Conservation (phyloP, 2,113 vertebrate species). For the Crotophaga sulcirostris region DNA sequence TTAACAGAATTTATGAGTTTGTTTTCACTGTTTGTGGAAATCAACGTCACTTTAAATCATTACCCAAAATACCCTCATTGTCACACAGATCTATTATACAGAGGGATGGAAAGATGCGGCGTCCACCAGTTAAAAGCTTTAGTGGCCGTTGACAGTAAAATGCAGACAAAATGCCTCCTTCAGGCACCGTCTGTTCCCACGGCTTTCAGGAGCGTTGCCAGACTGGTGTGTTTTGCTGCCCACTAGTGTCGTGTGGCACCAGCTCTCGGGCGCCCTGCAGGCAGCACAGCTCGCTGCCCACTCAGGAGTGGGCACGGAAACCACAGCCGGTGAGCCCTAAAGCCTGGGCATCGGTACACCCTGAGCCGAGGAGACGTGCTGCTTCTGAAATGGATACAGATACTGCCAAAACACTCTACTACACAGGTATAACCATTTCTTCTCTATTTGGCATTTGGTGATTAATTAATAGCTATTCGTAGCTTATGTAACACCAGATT, state of each 20-base stretch:
- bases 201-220: neutral
- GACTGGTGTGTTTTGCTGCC: slow-evolving; percentile 76
- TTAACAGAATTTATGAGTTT: neutral
- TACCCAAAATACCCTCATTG: neutral
- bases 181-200: neutral
- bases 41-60: neutral
- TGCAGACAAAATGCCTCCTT: neutral
- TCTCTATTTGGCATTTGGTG: neutral
- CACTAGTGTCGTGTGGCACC: slow-evolving; percentile 74
- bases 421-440: neutral
- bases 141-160: neutral
- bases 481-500: neutral
- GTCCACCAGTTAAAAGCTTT: neutral
- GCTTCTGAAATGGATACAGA: neutral
- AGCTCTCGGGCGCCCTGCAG: neutral
- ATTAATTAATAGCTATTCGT: slow-evolving; percentile 8
- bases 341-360: neutral
- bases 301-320: neutral
- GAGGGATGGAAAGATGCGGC: fast-evolving
- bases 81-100: fast-evolving
- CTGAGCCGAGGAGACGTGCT: neutral
- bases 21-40: neutral
- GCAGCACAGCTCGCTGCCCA: neutral
- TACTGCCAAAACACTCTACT: neutral
- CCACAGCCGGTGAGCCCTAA: neutral